Base-by-base conservation (phyloP, 2,113 vertebrate genomes). In the Opisthocomus hoazin region DNA sequence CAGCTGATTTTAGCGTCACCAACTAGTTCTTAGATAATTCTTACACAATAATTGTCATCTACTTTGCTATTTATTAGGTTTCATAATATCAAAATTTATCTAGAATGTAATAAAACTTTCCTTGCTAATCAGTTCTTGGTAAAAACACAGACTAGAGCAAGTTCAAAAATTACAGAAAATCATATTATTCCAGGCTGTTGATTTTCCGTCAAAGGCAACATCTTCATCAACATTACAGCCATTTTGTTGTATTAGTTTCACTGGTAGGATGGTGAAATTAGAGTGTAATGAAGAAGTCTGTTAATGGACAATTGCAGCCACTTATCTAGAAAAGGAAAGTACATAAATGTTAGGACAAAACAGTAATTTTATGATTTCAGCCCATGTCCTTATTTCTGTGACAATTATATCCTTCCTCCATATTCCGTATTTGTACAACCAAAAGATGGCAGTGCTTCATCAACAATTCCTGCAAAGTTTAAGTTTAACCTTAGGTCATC, bases 381-480 rank as follows among this genome's bases (percentile, higher is more conserved):
- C 19, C 5, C 57, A 11, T 57, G 8, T 34, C 17, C 73, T 51
- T 74, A 56, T 88, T 96, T 96, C 58, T 65, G 50, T 45, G 45
- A 79, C 43, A 92, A 65, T 63, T 89, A 57, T 29, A 85, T 39
- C n/a, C 54, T 80, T 88, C 84, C 66, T 82, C 83, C 84, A 91
- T 97, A 97, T 84, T 88, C 50, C 10, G 12, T 97, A 97, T 97
- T 97, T 96, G 95, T 97, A 89, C 91, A 97, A 83, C 98, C 97
- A 98, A 98, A 98, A 98, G 98, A 97, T 97, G 98, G 98, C 98
- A 98, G 96, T 98, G 45, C 97, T 97, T 98, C 97, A 98, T 98
- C 97, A 98, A 97, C 91, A 97, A 98, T 98, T 97, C 70, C 83
- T 86, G 26, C 65, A 88, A 39, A 63, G 37, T 71, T 93, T 89